Evolutionary conservation across 2,888 invertebrate species (phyloP), one percentile per base, ranked within the genome.

Genomic region (Lochmaea crataegi): DNA sequence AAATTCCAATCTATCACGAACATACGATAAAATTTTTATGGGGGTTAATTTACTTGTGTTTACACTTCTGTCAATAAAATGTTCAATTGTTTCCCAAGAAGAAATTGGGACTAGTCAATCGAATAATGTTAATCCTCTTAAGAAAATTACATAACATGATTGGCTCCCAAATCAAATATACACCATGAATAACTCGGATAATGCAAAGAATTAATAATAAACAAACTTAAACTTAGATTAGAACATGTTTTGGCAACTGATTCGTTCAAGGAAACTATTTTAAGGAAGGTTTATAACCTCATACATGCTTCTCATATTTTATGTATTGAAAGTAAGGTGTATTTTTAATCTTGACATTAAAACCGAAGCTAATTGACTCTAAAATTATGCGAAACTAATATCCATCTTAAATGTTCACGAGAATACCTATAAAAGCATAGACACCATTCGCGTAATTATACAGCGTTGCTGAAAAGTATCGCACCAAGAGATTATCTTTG

Each of bases 221-320:
- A 70, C 64, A 64, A 65, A 70, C 32, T 42, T 57, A 56, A 60
- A 57, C 42, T 57, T 56, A 48, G 45, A 56, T 42, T 66, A 66
- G 67, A 67, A 32, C 57, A 51, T 12, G 38, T 16, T 70, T 70
- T 70, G 70, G 70, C 70, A 70, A n/a, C 56, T 10, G 45, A 22
- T 16, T 12, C 56, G 56, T 32, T 70, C 57, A 11, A 48, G 64
- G 57, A 56, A 64, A 64, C 64, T 70, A 70, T 70, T 70, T 70
- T 57, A 41, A 32, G 61, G 63, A 57, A 70, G 64, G 70, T 70
- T 56, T 70, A 70, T 42, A 70, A 70, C 70, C 70, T 70, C 70
- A 64, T 64, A 45, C 42, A 56, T 61, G 61, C 53, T 58, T 22
- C 58, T 22, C 22, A 63, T 38, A 2, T 53, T 26, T 38, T n/a